These are phyloP conservation scores for Drosophila leontia DNA, from an alignment of 1,140 invertebrate species.

Conservation along the genomic window DNA sequence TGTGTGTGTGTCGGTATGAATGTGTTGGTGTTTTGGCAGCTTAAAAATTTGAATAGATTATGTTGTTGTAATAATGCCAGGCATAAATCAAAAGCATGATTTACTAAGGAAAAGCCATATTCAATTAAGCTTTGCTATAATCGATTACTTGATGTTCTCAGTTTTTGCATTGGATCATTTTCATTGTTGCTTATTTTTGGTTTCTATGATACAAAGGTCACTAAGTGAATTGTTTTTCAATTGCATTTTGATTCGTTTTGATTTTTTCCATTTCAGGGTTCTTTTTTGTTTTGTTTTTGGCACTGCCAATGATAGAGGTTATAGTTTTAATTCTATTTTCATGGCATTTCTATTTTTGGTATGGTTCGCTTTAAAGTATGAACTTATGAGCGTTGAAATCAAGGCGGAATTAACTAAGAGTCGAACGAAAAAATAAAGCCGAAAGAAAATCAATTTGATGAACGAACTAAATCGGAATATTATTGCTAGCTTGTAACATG, in stretches of 20 bases:
- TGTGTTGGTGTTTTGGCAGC: constrained; percentile 36
- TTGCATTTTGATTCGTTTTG: constrained; percentile 50
- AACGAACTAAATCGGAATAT: constrained; percentile 51
- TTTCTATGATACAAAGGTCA: constrained; percentile 59
- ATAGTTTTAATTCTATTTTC: constrained; percentile 10
- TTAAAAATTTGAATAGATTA: constrained; percentile 64
- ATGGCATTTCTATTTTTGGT: constrained; percentile 27
- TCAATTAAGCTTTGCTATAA: constrained; percentile 71
- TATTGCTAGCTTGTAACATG: constrained; percentile 61
- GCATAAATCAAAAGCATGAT: constrained; percentile 81
- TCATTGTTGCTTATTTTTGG: constrained; percentile 37
- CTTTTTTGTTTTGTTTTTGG: constrained; percentile 25
- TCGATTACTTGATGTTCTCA: constrained; percentile 33
- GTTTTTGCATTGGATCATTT: constrained; percentile 29
- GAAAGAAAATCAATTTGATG: constrained; percentile 39
- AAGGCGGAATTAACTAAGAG: constrained; percentile 45
- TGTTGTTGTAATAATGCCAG: constrained; percentile 70
- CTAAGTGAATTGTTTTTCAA: constrained; percentile 57
- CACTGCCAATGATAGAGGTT: constrained; percentile 41
- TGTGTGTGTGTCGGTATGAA: constrained; percentile 36
- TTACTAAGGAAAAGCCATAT: constrained; percentile 77
- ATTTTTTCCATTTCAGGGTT: constrained; percentile 31
- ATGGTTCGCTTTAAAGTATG: constrained; percentile 47
- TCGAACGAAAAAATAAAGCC: constrained; percentile 25
- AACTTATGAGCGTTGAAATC: constrained; percentile 67